phyloP scores from a whole-genome alignment of 2,797 vertebrate species.

The Parotocinclus haroldoi region DNA sequence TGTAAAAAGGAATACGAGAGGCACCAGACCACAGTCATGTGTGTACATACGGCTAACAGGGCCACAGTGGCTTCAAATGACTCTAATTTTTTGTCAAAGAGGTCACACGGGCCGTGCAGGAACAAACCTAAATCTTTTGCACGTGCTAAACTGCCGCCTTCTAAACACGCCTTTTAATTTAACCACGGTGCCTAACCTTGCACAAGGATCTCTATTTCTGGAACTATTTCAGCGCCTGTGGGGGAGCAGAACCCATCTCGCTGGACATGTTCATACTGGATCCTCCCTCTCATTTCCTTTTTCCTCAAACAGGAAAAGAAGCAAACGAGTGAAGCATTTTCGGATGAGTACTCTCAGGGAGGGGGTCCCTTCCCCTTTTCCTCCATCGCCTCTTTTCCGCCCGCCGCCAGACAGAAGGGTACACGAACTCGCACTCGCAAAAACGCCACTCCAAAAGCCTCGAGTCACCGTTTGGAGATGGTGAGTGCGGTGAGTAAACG shows the following conservation, averaged over 20 bases:
- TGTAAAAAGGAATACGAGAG: background rate
- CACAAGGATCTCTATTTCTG: too few relatives aligned
- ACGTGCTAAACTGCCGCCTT: too few relatives aligned
- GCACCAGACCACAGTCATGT: constrained; percentile 1
- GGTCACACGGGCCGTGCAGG: background rate
- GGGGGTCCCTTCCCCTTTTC: constrained; percentile 12
- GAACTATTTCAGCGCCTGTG: background rate
- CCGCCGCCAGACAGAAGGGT: too few relatives aligned
- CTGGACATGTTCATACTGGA: background rate
- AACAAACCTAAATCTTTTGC: too few relatives aligned
- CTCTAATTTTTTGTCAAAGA: background rate
- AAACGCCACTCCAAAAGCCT: too few relatives aligned
- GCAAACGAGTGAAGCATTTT: constrained; percentile 20
- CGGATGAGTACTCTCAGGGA: constrained; percentile 1
- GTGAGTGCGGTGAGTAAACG: background rate
- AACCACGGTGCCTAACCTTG: too few relatives aligned
- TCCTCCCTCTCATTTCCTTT: background rate
- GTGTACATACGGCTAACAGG: background rate
- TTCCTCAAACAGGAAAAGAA: constrained; percentile 45
- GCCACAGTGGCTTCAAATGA: background rate
- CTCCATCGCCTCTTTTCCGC: background rate
- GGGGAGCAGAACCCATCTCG: background rate
- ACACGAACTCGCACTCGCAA: background rate
- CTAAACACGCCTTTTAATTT: too few relatives aligned
- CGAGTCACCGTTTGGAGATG: too few relatives aligned